A percentile compares a stretch with the other conserved stretches of the same genome.
These are phyloP conservation scores for Patagioenas fasciata DNA, from an alignment of 2,113 vertebrate species.

Conservation along the genomic window DNA sequence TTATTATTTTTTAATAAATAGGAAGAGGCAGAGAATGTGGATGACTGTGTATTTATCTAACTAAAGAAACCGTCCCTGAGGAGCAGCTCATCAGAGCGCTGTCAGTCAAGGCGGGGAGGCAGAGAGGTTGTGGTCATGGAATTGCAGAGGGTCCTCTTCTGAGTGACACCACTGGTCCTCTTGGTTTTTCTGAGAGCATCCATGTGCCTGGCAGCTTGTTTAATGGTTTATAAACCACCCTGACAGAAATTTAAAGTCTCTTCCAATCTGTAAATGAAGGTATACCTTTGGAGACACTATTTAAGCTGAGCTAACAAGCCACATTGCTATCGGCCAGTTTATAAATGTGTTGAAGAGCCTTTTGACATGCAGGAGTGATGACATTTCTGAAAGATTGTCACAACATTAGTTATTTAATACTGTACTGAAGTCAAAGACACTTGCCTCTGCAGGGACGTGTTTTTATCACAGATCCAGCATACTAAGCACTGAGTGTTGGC, in stretches of 20 bases:
- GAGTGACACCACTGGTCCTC: background rate
- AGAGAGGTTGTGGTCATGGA: background rate
- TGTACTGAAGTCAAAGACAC: background rate
- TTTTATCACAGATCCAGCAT: background rate
- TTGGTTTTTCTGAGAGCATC: background rate
- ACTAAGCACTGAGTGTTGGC: background rate
- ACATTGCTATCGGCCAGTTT: background rate
- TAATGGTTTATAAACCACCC: background rate
- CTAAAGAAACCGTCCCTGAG: background rate
- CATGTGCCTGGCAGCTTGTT: background rate
- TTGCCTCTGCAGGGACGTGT: background rate
- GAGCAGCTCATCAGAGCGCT: background rate
- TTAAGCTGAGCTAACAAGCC: background rate
- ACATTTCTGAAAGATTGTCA: constrained; percentile 21
- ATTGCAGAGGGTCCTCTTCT: accelerated
- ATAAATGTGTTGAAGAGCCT: background rate
- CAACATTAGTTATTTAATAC: constrained; percentile 12
- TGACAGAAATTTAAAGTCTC: background rate
- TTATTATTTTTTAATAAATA: constrained; percentile 23
- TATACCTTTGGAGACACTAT: background rate
- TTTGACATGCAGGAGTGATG: background rate
- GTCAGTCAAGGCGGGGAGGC: background rate
- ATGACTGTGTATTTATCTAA: background rate
- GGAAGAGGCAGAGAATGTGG: background rate
- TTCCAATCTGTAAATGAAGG: background rate